Conservation (phyloP, 2,113 vertebrate species). For the Sminthopsis crassicaudata region DNA sequence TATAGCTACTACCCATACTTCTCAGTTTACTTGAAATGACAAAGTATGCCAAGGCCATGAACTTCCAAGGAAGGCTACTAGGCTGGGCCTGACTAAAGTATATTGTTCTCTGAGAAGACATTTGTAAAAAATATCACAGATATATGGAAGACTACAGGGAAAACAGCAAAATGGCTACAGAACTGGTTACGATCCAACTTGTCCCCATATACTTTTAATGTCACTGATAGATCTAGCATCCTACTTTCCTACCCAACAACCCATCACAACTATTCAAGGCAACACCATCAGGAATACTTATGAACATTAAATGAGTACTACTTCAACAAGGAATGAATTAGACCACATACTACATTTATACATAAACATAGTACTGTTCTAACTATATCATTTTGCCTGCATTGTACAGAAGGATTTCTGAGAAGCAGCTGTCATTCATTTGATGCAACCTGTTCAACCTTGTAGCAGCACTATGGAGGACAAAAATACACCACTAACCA, state of each 20-base stretch:
- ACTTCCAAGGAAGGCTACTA: conserved; percentile 36
- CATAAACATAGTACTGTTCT: background rate
- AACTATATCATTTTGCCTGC: background rate
- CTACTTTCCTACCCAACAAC: background rate
- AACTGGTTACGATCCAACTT: background rate
- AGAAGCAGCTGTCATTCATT: background rate
- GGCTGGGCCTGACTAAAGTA: background rate
- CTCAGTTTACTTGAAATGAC: conserved; percentile 51
- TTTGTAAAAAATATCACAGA: background rate
- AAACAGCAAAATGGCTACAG: background rate
- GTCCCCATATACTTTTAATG: conserved; percentile 1
- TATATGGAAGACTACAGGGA: background rate
- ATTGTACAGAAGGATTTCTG: background rate
- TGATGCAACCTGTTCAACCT: background rate
- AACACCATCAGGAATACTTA: background rate
- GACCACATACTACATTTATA: background rate
- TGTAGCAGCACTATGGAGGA: no score
- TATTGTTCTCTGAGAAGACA: conserved; percentile 26
- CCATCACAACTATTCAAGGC: background rate
- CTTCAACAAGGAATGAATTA: background rate
- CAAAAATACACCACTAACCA: no score
- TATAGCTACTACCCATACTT: background rate
- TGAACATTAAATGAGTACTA: background rate
- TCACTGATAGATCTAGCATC: background rate
- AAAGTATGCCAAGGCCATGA: conserved; percentile 32